Conservation (phyloP, 2,888 invertebrate genomes). For the Isotomurus palustris region DNA sequence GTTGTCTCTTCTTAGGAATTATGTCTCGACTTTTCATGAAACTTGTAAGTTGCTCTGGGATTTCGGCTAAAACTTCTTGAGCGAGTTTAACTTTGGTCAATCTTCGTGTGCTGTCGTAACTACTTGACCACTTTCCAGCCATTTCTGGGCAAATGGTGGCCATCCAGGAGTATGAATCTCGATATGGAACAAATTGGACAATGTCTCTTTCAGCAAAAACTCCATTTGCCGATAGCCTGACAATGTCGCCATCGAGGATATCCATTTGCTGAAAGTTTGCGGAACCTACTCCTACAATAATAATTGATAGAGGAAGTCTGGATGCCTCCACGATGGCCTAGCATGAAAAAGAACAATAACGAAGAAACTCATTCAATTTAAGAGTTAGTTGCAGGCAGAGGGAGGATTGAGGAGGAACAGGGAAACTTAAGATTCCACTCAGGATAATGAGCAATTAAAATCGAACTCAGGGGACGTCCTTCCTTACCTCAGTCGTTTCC, state of each 20-base stretch:
- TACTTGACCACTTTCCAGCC: constrained; percentile 41
- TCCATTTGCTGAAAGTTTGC: constrained; percentile 58
- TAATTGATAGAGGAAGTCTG: constrained; percentile 57
- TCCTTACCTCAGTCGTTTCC: constrained; percentile 52
- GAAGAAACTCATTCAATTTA: too few relatives aligned
- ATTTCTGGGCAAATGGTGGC: constrained; percentile 41
- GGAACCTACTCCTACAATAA: constrained; percentile 58
- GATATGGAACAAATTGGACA: constrained; percentile 57
- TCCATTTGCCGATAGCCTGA: constrained; percentile 47
- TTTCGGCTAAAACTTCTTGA: constrained; percentile 58
- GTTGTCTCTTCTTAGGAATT: constrained; percentile 48
- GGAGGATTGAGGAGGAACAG: too few relatives aligned
- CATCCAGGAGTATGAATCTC: constrained; percentile 42
- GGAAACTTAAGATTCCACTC: background rate
- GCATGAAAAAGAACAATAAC: background rate
- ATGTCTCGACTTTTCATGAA: constrained; percentile 54
- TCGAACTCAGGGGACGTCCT: too few relatives aligned
- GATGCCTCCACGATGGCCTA: constrained; percentile 55
- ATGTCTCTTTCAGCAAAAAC: constrained; percentile 57
- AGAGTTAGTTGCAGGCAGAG: too few relatives aligned
- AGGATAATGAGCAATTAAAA: background rate
- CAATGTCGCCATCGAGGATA: constrained; percentile 54
- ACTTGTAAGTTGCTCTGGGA: constrained; percentile 54
- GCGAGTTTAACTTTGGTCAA: constrained; percentile 50
- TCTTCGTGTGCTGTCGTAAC: constrained; percentile 37